Evolutionary conservation across 2,888 invertebrate species (phyloP).

Genomic region (Pandemis heparana): DNA sequence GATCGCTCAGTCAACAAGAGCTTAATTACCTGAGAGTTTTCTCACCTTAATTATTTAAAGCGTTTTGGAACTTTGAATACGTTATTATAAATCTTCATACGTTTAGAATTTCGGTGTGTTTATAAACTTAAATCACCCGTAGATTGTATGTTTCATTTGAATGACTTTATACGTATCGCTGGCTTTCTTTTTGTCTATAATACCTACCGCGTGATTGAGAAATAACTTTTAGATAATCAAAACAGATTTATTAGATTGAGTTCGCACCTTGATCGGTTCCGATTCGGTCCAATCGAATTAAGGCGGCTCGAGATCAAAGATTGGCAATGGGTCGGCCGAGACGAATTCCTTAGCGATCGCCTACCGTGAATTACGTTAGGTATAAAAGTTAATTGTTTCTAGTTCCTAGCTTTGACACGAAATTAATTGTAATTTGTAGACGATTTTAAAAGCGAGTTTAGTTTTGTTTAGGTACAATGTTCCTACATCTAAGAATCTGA

Average conservation of each 20-base stretch:
- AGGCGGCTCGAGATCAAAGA: conserved; percentile 1
- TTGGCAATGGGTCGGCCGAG: background rate
- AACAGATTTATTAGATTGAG: conserved; percentile 7
- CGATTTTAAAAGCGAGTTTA: background rate
- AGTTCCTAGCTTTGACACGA: background rate
- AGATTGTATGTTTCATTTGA: too few species aligned
- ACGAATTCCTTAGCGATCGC: background rate
- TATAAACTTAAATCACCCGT: too few species aligned
- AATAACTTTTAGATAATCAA: background rate
- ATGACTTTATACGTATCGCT: too few species aligned
- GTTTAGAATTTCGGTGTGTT: too few species aligned
- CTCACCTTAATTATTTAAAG: conserved; percentile 12
- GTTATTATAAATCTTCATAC: background rate
- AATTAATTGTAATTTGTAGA: background rate
- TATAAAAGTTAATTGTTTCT: conserved; percentile 2
- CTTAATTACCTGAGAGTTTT: conserved; percentile 32
- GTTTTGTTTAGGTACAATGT: too few species aligned
- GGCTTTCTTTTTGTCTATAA: background rate
- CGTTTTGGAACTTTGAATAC: background rate
- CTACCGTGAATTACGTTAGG: background rate
- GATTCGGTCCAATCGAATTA: conserved; percentile 16
- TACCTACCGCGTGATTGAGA: background rate
- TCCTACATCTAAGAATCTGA: too few species aligned
- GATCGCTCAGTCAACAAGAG: conserved; percentile 14
- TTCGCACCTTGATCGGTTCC: conserved; percentile 8